Conservation (phyloP, 1,140 invertebrate genomes). For the Polypedilum pembai region DNA sequence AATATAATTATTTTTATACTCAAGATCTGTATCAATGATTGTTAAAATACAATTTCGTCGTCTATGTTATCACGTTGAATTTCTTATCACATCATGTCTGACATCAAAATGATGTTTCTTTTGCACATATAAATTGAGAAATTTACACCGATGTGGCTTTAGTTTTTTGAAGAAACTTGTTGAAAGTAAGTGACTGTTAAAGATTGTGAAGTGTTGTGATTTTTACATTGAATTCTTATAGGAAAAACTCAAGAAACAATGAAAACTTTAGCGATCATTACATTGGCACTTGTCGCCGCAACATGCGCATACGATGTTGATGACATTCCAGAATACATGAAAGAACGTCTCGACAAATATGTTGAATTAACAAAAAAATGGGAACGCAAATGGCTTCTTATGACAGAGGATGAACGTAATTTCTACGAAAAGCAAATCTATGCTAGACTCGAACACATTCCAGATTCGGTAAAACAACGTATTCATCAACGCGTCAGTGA, state of each 20-base stretch:
- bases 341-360: neutral
- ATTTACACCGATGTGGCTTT: neutral
- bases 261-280: neutral
- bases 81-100: neutral
- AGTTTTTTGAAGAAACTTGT: neutral
- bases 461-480: neutral
- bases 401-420: neutral
- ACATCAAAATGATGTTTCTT: neutral
- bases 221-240: neutral
- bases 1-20: too few relatives aligned
- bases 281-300: neutral
- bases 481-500: neutral
- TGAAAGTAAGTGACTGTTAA: neutral
- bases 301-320: neutral
- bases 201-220: neutral
- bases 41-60: too few relatives aligned
- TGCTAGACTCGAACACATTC: neutral
- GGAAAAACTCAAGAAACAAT: neutral
- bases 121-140: neutral
- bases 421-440: neutral
- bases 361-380: neutral
- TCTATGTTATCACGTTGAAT: too few relatives aligned
- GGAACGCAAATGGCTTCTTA: neutral
- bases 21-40: too few relatives aligned
- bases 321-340: slow-evolving; percentile 10